Evolutionary conservation across 2,888 invertebrate species (phyloP).

Genomic region (Lacanobia wlatinum): DNA sequence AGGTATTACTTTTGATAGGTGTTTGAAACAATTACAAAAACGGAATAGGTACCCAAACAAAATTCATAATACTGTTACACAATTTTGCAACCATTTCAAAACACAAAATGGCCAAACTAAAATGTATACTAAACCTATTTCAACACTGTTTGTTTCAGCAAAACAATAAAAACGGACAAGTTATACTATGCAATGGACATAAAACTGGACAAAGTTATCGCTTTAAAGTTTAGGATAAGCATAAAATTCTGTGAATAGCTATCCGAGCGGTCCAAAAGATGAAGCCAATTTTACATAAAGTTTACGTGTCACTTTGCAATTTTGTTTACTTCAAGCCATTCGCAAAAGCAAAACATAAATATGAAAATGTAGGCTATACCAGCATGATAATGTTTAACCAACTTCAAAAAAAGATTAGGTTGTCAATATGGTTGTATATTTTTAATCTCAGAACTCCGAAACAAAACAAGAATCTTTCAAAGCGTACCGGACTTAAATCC

Average conservation of each 20-base stretch:
- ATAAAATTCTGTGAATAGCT: slow-evolving; percentile 13
- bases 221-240: slow-evolving; percentile 5
- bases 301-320: neutral
- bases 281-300: slow-evolving; percentile 1
- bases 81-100: neutral
- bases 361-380: too few relatives aligned
- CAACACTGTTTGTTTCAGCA: slow-evolving; percentile 16
- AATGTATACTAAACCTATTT: neutral
- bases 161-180: neutral
- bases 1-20: too few relatives aligned
- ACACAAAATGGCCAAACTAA: neutral
- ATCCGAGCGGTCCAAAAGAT: slow-evolving; percentile 7
- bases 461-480: too few relatives aligned
- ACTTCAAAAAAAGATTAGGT: too few relatives aligned
- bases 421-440: too few relatives aligned
- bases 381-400: too few relatives aligned
- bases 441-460: too few relatives aligned
- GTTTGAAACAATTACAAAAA: neutral
- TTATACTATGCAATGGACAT: slow-evolving; percentile 11
- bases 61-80: neutral
- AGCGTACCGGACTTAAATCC: too few relatives aligned
- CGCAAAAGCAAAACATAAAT: neutral
- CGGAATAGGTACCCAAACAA: neutral
- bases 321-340: neutral
- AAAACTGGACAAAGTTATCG: slow-evolving; percentile 6